phyloP scores from a whole-genome alignment of 2,797 vertebrate genomes.

The Anableps anableps region DNA sequence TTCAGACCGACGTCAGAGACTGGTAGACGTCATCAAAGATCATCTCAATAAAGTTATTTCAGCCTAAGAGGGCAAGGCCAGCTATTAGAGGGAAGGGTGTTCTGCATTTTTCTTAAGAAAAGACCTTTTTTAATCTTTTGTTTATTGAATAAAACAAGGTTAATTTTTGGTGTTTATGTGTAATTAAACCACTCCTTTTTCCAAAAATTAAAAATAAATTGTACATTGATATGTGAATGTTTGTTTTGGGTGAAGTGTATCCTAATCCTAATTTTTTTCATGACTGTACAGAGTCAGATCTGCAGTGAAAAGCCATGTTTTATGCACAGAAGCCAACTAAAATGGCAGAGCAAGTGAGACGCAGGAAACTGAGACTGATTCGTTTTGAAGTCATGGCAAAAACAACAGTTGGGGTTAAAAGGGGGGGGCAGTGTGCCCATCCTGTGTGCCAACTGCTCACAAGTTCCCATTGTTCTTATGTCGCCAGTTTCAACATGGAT shows the following conservation, averaged over 20 bases:
- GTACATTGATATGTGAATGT: background rate
- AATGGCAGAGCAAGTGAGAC: background rate
- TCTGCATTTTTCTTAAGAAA: background rate
- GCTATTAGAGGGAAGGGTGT: background rate
- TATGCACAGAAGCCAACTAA: background rate
- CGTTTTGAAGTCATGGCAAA: constrained; percentile 39
- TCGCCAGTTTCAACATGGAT: constrained; percentile 29
- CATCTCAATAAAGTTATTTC: background rate
- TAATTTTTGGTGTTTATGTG: background rate
- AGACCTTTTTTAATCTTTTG: background rate
- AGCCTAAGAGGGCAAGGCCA: background rate
- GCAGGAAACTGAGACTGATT: background rate
- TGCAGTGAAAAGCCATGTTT: constrained; percentile 3
- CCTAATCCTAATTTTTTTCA: background rate
- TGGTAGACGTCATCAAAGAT: background rate
- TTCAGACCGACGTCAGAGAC: background rate
- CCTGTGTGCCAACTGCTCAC: constrained; percentile 34
- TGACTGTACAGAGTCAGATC: background rate
- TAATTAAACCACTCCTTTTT: background rate
- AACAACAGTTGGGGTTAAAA: constrained; percentile 34
- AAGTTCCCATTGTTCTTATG: constrained; percentile 68
- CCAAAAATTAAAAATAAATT: background rate
- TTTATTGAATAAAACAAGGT: background rate
- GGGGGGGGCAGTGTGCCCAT: constrained; percentile 9
- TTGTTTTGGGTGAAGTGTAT: background rate